Conservation (phyloP, 1,140 invertebrate species). For the Bombus consobrinus region DNA sequence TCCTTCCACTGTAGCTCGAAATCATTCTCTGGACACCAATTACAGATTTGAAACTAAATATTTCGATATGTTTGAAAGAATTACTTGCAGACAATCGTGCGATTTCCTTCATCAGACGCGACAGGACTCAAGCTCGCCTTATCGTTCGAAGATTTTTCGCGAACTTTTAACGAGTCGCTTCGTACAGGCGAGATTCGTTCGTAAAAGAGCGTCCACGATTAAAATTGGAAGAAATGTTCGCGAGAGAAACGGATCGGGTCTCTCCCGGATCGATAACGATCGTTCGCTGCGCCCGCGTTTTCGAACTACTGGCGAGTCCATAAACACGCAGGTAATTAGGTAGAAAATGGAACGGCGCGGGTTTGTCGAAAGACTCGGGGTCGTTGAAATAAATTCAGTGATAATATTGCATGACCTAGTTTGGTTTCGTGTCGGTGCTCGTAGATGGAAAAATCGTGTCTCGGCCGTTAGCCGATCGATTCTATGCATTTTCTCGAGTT, state of each 20-base stretch:
- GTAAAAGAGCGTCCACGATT: background rate
- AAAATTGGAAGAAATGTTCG: background rate
- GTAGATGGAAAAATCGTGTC: constrained; percentile 65
- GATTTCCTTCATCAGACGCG: too few species aligned
- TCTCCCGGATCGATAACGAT: background rate
- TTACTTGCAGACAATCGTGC: too few species aligned
- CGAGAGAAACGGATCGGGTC: background rate
- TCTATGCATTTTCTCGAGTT: constrained; percentile 65
- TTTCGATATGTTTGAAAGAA: too few species aligned
- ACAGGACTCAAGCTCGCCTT: too few species aligned
- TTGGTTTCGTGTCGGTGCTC: constrained; percentile 33
- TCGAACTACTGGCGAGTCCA: background rate
- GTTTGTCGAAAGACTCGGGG: background rate
- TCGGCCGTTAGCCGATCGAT: constrained; percentile 67
- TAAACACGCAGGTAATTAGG: background rate
- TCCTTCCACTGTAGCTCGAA: background rate
- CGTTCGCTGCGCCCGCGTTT: background rate
- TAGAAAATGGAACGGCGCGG: background rate
- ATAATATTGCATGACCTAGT: constrained; percentile 49
- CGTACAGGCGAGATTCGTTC: background rate
- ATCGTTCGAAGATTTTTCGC: too few species aligned
- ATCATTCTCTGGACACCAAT: background rate
- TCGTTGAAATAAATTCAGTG: constrained; percentile 35
- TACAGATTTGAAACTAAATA: background rate
- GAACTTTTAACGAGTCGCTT: background rate